A percentile compares a stretch with the other conserved stretches of the same genome.
Conservation (phyloP, 2,888 invertebrate species). For the Xestobium rufovillosum region DNA sequence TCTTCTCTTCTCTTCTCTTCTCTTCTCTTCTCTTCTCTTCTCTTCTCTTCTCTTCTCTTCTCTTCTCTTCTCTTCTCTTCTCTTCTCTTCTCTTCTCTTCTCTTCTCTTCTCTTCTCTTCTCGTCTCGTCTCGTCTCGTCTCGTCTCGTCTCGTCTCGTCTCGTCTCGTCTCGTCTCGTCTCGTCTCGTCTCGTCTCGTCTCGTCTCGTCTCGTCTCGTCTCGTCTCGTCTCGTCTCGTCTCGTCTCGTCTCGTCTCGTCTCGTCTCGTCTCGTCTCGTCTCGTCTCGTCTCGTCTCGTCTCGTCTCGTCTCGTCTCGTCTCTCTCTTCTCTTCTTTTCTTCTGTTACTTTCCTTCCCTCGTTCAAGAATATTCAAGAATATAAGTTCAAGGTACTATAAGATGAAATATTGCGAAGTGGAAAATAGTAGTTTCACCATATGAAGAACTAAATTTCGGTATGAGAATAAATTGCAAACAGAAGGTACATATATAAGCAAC, state of each 20-base stretch:
- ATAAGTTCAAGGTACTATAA: no score
- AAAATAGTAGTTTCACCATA: no score
- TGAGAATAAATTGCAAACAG: no score
- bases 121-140: background rate
- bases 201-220: background rate
- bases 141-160: no score
- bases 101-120: no score
- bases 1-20: constrained; percentile 24
- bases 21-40: constrained; percentile 33
- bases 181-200: background rate
- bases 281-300: background rate
- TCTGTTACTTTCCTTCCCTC: constrained; percentile 9
- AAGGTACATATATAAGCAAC: no score
- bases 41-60: constrained; percentile 31
- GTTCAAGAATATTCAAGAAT: no score
- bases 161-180: background rate
- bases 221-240: background rate
- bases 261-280: background rate
- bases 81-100: constrained; percentile 41
- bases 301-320: constrained; percentile 39
- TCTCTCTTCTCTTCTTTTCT: constrained; percentile 8
- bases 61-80: constrained; percentile 37
- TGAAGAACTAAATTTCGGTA: no score
- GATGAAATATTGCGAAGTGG: no score
- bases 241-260: background rate